Percentiles rank a stretch among this genome's conserved stretches.
Conservation (phyloP, 1,140 invertebrate species). For the Tetragonula clypearis region DNA sequence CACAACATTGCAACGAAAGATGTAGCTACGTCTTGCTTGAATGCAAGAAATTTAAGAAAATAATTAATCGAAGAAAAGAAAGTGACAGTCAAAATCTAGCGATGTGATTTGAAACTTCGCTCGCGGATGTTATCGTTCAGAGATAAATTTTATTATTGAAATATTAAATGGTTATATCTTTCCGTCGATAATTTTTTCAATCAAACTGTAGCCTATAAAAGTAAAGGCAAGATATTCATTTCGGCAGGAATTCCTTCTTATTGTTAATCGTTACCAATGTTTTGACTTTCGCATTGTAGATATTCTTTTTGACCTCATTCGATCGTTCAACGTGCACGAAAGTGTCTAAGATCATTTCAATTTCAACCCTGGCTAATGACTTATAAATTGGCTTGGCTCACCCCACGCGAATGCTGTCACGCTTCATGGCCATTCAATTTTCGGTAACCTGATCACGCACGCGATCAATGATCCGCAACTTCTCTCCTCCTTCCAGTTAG, state of each 20-base stretch:
- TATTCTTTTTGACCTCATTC: background rate
- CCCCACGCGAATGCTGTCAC: conserved; percentile 32
- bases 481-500: background rate
- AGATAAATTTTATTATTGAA: too few species aligned
- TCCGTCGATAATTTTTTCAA: too few species aligned
- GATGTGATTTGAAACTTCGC: too few species aligned
- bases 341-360: conserved; percentile 43
- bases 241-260: background rate
- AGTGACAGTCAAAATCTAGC: too few species aligned
- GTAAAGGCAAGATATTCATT: too few species aligned
- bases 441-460: conserved; percentile 63
- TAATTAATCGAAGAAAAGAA: too few species aligned
- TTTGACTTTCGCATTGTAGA: background rate
- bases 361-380: conserved; percentile 67
- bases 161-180: too few species aligned
- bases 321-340: conserved; percentile 24
- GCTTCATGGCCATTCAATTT: conserved; percentile 67
- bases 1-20: too few species aligned
- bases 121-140: too few species aligned
- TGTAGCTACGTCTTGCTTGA: too few species aligned
- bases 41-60: too few species aligned
- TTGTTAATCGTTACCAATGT: background rate
- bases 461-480: conserved; percentile 15
- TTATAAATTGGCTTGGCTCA: conserved; percentile 68
- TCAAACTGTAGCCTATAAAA: too few species aligned